These are phyloP conservation scores for Cephus pygmeus DNA, from an alignment of 2,888 invertebrate genomes.

Conservation along the genomic window DNA sequence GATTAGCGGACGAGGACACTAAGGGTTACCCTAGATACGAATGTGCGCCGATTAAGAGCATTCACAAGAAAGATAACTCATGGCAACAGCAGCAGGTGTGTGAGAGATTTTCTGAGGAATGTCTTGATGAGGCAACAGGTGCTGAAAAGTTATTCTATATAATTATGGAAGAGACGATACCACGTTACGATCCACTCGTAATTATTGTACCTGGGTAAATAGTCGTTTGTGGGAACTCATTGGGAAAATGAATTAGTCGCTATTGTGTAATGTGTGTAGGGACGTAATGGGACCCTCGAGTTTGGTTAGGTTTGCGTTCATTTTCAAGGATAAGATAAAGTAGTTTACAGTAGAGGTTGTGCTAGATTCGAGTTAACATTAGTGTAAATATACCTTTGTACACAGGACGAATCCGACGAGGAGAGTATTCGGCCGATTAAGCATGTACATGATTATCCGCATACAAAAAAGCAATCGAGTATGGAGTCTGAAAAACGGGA, in stretches of 20 bases:
- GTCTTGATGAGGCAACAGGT: not conserved
- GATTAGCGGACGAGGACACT: constrained; percentile 21
- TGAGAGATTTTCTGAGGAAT: not conserved
- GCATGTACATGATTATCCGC: not conserved
- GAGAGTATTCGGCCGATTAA: not conserved
- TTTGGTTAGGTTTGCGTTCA: not conserved
- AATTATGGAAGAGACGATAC: not conserved
- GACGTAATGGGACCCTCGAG: not conserved
- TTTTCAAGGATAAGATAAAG: not conserved
- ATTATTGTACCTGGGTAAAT: not conserved
- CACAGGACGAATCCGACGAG: not conserved
- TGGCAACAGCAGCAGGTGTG: not conserved
- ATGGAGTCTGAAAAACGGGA: not conserved
- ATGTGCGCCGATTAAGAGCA: constrained; percentile 7
- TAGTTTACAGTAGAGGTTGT: not conserved
- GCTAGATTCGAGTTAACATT: not conserved
- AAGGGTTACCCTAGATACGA: constrained; percentile 17
- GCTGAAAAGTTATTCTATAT: not conserved
- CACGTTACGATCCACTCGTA: not conserved
- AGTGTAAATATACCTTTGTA: not conserved
- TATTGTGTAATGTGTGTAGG: not conserved
- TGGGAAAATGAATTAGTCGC: not conserved
- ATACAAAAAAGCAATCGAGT: not conserved
- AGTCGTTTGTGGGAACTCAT: not conserved
- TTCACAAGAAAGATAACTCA: constrained; percentile 18